Percentiles rank a stretch among this genome's conserved stretches.
Conservation (phyloP, 2,888 invertebrate species). For the Germaria angustata region DNA sequence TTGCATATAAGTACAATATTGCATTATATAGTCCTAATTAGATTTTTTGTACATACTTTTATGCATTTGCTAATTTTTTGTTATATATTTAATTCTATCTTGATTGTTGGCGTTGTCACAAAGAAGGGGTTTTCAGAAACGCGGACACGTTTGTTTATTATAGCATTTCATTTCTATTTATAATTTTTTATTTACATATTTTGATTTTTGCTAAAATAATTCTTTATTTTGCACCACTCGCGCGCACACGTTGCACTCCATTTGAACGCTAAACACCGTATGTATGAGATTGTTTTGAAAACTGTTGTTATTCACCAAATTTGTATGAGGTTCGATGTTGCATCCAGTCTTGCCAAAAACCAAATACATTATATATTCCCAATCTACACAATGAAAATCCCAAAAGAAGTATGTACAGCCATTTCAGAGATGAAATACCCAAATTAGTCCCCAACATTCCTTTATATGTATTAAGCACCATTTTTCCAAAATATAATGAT, state of each 20-base stretch:
- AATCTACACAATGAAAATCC: too few relatives aligned
- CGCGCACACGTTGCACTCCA: slow-evolving; percentile 50
- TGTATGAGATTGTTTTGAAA: slow-evolving; percentile 56
- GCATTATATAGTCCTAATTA: slow-evolving; percentile 22
- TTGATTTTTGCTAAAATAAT: slow-evolving; percentile 1
- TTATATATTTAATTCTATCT: slow-evolving; percentile 23
- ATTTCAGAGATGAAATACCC: too few relatives aligned
- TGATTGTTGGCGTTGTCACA: slow-evolving; percentile 10
- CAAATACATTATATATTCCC: too few relatives aligned
- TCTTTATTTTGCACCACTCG: slow-evolving; percentile 16
- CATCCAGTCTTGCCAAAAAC: too few relatives aligned
- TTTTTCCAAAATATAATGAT: too few relatives aligned
- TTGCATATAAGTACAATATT: not conserved
- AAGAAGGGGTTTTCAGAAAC: slow-evolving; percentile 23
- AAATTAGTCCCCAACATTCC: too few relatives aligned
- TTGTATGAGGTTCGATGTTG: slow-evolving; percentile 48
- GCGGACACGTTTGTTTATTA: slow-evolving; percentile 29
- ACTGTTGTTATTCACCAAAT: slow-evolving; percentile 15
- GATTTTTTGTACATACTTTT: not conserved
- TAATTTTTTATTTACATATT: slow-evolving; percentile 32
- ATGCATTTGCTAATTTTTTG: slow-evolving; percentile 33
- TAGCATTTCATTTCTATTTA: slow-evolving; percentile 35
- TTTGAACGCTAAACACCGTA: slow-evolving; percentile 66
- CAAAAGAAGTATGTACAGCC: too few relatives aligned
- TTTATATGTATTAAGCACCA: too few relatives aligned